A percentile compares a stretch with the other conserved stretches of the same genome.
These are phyloP conservation scores for Caenorhabditis japonica DNA, from an alignment of 2,888 invertebrate species.

Conservation along the genomic window DNA sequence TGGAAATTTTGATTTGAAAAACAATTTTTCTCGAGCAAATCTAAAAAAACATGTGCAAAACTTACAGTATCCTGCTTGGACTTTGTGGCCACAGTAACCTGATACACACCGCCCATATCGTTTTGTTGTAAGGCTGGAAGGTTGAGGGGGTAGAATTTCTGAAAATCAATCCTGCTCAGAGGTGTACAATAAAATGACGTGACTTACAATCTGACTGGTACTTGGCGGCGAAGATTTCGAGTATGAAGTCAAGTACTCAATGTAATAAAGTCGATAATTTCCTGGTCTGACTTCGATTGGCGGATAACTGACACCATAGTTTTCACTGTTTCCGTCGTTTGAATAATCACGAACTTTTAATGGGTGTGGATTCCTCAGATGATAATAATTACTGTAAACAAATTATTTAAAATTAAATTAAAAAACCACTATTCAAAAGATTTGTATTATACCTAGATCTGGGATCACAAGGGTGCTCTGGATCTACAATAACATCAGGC, in stretches of 20 bases:
- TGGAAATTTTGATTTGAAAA: too few relatives aligned
- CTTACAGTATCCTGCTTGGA: slow-evolving; percentile 16
- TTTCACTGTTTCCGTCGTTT: background rate
- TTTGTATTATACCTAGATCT: slow-evolving; percentile 6
- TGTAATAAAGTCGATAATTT: slow-evolving; percentile 28
- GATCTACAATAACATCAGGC: background rate
- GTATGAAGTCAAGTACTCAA: slow-evolving; percentile 20
- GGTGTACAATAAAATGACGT: background rate
- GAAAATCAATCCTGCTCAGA: background rate
- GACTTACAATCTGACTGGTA: slow-evolving; percentile 12
- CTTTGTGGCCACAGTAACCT: slow-evolving; percentile 25
- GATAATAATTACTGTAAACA: slow-evolving; percentile 27
- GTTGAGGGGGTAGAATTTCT: slow-evolving; percentile 7
- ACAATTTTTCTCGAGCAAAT: too few relatives aligned
- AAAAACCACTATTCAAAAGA: too few relatives aligned
- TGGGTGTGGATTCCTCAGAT: background rate
- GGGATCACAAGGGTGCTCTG: slow-evolving; percentile 32
- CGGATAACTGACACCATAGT: slow-evolving; percentile 15
- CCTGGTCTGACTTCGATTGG: slow-evolving; percentile 45
- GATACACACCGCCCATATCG: slow-evolving; percentile 52
- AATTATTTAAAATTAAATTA: background rate
- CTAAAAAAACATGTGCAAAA: too few relatives aligned
- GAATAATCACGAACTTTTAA: slow-evolving; percentile 26
- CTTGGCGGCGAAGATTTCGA: slow-evolving; percentile 4
- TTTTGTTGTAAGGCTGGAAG: slow-evolving; percentile 9